phyloP scores from a whole-genome alignment of 2,113 vertebrate species.

The Macrotus californicus region DNA sequence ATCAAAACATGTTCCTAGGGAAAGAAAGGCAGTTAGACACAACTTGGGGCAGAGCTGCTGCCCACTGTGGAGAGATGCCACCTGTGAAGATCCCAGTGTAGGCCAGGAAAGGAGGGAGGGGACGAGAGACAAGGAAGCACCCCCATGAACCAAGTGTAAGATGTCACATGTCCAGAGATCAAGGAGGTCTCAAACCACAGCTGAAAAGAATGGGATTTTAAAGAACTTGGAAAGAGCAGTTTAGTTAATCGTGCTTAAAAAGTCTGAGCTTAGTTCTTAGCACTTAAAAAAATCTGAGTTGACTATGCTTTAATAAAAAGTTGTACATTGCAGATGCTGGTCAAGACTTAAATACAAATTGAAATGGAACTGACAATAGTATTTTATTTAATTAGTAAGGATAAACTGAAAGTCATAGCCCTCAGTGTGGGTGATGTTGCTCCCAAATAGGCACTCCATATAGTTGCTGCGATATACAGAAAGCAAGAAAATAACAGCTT shows the following conservation, averaged over 20 bases:
- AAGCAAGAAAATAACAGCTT: not conserved
- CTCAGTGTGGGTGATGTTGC: not conserved
- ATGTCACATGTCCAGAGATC: not conserved
- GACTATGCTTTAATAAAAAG: not conserved
- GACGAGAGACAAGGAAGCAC: not conserved
- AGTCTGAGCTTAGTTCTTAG: not conserved
- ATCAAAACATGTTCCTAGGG: constrained; percentile 17
- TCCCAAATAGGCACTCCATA: not conserved
- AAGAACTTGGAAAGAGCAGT: not conserved
- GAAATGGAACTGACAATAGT: not conserved
- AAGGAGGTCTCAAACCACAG: not conserved
- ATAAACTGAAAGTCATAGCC: not conserved
- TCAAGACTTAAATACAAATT: not conserved
- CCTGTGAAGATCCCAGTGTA: not conserved
- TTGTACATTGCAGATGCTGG: not conserved
- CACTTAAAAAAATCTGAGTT: not conserved
- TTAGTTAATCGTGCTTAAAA: not conserved
- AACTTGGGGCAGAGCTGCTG: not conserved
- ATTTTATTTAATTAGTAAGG: not conserved
- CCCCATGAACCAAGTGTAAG: not conserved
- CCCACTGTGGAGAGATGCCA: not conserved
- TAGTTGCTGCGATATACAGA: not conserved
- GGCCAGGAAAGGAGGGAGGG: not conserved
- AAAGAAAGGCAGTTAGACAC: not conserved
- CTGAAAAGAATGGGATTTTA: not conserved